Evolutionary conservation across 2,113 vertebrate species (phyloP).

Genomic region (Saiga tatarica): DNA sequence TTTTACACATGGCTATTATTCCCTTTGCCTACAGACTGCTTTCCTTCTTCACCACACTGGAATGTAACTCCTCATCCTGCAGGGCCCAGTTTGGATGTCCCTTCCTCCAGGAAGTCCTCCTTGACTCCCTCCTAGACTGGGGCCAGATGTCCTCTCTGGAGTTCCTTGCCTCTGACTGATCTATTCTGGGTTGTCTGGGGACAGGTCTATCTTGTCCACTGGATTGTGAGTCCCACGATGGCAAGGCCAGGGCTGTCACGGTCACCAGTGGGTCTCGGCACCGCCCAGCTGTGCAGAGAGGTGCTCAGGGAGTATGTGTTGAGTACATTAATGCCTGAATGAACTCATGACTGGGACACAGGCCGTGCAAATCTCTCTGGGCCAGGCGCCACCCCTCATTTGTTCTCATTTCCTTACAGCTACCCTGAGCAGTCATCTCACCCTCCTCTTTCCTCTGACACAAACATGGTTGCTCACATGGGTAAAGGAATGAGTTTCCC

Average conservation of each 20-base stretch:
- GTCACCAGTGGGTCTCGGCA: background rate
- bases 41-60: background rate
- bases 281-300: too few species aligned
- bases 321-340: background rate
- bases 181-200: background rate
- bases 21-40: background rate
- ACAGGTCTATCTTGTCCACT: background rate
- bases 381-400: background rate
- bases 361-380: background rate
- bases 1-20: background rate
- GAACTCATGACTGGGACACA: background rate
- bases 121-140: background rate
- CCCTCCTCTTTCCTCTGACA: background rate
- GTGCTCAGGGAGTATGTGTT: background rate
- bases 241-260: background rate
- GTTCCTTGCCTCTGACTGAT: background rate
- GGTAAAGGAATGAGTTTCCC: background rate
- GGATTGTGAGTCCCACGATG: background rate
- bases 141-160: background rate
- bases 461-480: background rate
- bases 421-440: background rate
- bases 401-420: background rate
- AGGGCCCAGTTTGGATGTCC: background rate
- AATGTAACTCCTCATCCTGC: background rate
- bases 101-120: slow-evolving; percentile 19